These are phyloP conservation scores for Laspeyria flexula DNA, from an alignment of 2,888 invertebrate species.

Conservation along the genomic window DNA sequence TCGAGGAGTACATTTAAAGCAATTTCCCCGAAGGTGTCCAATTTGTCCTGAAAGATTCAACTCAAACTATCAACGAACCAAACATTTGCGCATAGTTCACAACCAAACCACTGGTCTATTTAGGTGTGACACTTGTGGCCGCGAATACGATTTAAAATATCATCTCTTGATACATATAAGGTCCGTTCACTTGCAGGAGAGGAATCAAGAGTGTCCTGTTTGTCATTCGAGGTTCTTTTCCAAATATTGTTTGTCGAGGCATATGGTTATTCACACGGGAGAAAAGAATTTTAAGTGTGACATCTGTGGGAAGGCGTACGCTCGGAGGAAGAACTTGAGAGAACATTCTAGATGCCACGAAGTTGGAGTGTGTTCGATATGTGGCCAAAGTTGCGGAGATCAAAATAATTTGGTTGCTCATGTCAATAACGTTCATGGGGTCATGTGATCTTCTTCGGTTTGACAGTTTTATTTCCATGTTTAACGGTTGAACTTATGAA, in stretches of 20 bases:
- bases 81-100: constrained; percentile 68
- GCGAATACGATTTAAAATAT: constrained; percentile 69
- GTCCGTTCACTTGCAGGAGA: constrained; percentile 71
- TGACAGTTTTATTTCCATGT: too few species aligned
- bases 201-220: constrained; percentile 66
- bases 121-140: constrained; percentile 67
- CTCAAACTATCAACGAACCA: constrained; percentile 69
- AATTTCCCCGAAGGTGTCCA: constrained; percentile 63
- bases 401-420: constrained; percentile 49
- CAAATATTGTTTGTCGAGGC: constrained; percentile 73
- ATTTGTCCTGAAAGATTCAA: constrained; percentile 72
- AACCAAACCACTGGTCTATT: constrained; percentile 59
- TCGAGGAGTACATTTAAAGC: constrained; percentile 68
- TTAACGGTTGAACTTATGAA: too few species aligned
- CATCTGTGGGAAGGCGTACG: constrained; percentile 77
- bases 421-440: constrained; percentile 45
- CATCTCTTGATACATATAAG: constrained; percentile 67
- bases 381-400: constrained; percentile 53
- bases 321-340: constrained; percentile 61
- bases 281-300: constrained; percentile 80
- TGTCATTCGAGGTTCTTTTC: constrained; percentile 72
- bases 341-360: constrained; percentile 64
- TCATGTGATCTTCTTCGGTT: constrained; percentile 8
- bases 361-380: constrained; percentile 50
- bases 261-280: constrained; percentile 81